Conservation (phyloP, 2,113 vertebrate species). For the Holacanthus passer region DNA sequence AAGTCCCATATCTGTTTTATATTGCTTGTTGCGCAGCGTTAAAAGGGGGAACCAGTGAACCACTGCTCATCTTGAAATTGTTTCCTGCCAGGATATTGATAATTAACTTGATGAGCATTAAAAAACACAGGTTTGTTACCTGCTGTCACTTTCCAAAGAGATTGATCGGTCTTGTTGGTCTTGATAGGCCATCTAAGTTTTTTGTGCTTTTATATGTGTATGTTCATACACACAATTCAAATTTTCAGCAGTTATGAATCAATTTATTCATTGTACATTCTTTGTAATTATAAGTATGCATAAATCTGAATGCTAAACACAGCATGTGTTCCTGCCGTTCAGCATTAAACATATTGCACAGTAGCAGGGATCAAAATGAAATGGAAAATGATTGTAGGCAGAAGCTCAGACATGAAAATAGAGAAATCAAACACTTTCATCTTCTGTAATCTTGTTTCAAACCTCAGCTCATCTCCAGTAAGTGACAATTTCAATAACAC, state of each 20-base stretch:
- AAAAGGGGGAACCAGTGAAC: constrained; percentile 9
- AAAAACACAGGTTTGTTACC: too few relatives aligned
- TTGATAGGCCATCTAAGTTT: too few relatives aligned
- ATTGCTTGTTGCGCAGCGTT: neutral
- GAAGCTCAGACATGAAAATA: too few relatives aligned
- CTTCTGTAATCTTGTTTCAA: too few relatives aligned
- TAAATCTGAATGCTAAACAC: neutral
- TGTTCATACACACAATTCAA: neutral
- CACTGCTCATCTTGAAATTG: neutral
- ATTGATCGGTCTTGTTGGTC: neutral
- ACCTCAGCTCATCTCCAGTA: neutral
- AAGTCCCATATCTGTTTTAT: neutral
- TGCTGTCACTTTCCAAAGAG: neutral
- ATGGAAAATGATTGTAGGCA: neutral
- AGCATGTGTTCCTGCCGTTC: neutral
- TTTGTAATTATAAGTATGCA: neutral
- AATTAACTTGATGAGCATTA: too few relatives aligned
- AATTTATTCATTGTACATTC: neutral
- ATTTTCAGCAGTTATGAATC: neutral
- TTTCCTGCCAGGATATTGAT: neutral
- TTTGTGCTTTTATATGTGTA: too few relatives aligned
- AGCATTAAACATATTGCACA: too few relatives aligned
- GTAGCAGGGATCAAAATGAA: neutral
- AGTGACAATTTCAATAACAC: neutral
- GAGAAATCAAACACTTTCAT: too few relatives aligned